Evolutionary conservation across 1,140 invertebrate species (phyloP).

Genomic region (Asbolus verrucosus): DNA sequence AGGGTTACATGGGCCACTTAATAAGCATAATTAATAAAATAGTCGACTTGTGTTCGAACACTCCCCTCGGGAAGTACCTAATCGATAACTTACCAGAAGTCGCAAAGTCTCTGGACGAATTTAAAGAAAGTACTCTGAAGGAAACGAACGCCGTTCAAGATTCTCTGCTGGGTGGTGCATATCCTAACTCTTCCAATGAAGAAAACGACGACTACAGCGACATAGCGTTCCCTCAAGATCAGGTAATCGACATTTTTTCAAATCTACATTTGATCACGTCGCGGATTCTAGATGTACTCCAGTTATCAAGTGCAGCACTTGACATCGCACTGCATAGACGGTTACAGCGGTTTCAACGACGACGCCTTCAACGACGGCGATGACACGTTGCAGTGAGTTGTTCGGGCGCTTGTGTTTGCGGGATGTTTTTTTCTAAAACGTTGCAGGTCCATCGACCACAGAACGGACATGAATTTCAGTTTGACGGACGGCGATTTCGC

Average conservation of each 20-base stretch:
- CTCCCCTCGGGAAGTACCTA: constrained; percentile 66
- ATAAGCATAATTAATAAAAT: constrained; percentile 72
- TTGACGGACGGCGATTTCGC: constrained; percentile 66
- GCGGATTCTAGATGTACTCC: constrained; percentile 52
- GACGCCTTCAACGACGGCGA: constrained; percentile 76
- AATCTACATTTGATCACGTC: neutral
- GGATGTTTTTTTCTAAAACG: constrained; percentile 5
- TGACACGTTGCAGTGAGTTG: constrained; percentile 69
- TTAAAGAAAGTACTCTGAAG: constrained; percentile 69
- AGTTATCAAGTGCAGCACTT: constrained; percentile 59
- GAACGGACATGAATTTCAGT: constrained; percentile 69
- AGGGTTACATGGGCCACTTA: constrained; percentile 70
- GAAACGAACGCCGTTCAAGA: constrained; percentile 75
- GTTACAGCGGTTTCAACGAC: constrained; percentile 74
- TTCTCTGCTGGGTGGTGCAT: constrained; percentile 65
- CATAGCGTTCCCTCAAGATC: constrained; percentile 49
- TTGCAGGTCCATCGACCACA: constrained; percentile 65
- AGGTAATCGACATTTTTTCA: constrained; percentile 39
- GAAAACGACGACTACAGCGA: constrained; percentile 60
- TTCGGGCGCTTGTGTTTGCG: neutral
- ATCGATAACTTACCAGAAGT: constrained; percentile 71
- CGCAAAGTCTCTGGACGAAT: constrained; percentile 71
- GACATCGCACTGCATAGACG: constrained; percentile 64
- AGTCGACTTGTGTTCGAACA: constrained; percentile 66
- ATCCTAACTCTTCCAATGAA: constrained; percentile 59